These are phyloP conservation scores for Anguilla obscura DNA, from an alignment of 2,797 vertebrate genomes.

Conservation along the genomic window DNA sequence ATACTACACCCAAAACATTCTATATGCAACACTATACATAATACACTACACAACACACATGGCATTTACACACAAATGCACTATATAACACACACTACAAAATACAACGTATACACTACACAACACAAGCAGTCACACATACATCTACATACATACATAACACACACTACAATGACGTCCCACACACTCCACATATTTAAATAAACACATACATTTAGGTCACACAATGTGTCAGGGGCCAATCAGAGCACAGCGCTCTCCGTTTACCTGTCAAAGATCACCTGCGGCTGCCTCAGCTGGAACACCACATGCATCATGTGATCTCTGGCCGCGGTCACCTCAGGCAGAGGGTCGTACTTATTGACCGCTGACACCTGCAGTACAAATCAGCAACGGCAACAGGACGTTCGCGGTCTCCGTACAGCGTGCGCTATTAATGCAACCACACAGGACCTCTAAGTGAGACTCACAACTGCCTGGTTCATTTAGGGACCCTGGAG, in stretches of 20 bases:
- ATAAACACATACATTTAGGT: background rate
- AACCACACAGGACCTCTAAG: background rate
- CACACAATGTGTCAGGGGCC: background rate
- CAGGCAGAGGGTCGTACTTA: constrained; percentile 81
- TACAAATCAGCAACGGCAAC: background rate
- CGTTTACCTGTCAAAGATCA: constrained; percentile 82
- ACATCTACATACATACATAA: background rate
- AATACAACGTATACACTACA: background rate
- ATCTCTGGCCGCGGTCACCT: constrained; percentile 81
- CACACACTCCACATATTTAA: background rate
- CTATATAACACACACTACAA: too few relatives aligned
- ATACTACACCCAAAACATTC: background rate
- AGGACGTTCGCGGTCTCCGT: background rate
- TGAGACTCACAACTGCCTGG: background rate
- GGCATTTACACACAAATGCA: too few relatives aligned
- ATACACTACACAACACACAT: too few relatives aligned
- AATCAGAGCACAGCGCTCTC: background rate
- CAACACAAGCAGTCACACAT: background rate
- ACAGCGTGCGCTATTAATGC: background rate
- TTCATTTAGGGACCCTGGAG: background rate
- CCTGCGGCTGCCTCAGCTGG: constrained; percentile 81
- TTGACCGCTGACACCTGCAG: constrained; percentile 84
- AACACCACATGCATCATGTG: constrained; percentile 81
- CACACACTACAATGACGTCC: background rate
- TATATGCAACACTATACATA: background rate